Base-by-base conservation (phyloP, 2,113 vertebrate genomes). In the Gorsachius goisagi region DNA sequence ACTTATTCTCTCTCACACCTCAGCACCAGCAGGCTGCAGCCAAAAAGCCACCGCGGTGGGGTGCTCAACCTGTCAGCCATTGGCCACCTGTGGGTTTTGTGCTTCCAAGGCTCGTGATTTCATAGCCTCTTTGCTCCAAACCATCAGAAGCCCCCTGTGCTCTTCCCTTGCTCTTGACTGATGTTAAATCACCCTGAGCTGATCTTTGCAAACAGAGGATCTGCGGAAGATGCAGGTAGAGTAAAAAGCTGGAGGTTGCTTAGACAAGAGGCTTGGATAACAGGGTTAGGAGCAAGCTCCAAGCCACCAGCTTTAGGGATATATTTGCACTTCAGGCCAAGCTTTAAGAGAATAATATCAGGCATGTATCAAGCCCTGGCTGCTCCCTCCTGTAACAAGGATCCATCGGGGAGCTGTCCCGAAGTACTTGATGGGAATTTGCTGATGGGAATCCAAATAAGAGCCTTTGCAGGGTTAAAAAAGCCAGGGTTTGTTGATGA, bases 221-320 rank as follows among this genome's bases (percentile, higher is more conserved):
- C n/a, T 59, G 52, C 41, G 19, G 3, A 52, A 37, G 72, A 19
- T 1, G n/a, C 14, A 27, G 78, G 28, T 44, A 37, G 50, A 0
- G 0, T 16, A 37, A 33, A 17, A 56, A 26, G 22, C 2, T 0
- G 37, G 52, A 84, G 52, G 22, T 4, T 62, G 15, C 24, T 71
- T 12, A 41, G 53, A n/a, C 39, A 52, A 60, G 52, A 78, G 16
- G 14, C 13, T 49, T 35, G 14, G 56, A 52, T 7, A 50, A 10
- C 0, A 0, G 0, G 2, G 32, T 28, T 27, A 62, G 37, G 73
- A 49, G 28, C 26, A 6, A 79, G 7, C n/a, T 44, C 52, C 62
- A 27, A 72, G 52, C 13, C 33, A 56, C 33, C 49, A 76, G 30
- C 32, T 91, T 76, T 22, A 56, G 50, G 62, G 53, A n/a, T 13